phyloP scores from a whole-genome alignment of 2,888 invertebrate genomes.

The Eupithecia pulchellata region DNA sequence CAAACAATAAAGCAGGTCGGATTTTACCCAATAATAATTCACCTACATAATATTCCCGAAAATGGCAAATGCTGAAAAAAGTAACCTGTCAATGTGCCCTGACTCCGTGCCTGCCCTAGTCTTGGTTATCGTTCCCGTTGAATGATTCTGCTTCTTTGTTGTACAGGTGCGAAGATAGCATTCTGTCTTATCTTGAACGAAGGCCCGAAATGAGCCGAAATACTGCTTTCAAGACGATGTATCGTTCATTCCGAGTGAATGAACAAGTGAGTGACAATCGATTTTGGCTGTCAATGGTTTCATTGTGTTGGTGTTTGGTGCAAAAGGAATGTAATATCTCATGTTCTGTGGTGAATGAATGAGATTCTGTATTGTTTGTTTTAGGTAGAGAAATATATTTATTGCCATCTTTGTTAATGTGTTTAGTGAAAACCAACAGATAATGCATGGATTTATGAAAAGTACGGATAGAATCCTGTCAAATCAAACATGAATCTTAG shows the following conservation, averaged over 20 bases:
- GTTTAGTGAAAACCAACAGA: not conserved
- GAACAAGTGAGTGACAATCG: slow-evolving; percentile 23
- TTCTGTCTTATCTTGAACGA: slow-evolving; percentile 26
- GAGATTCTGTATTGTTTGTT: not conserved
- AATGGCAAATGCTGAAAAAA: not conserved
- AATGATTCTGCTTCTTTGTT: slow-evolving; percentile 29
- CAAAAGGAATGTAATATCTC: not conserved
- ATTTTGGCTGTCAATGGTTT: slow-evolving; percentile 21
- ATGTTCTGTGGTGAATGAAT: slow-evolving; percentile 7
- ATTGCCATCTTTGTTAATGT: not conserved
- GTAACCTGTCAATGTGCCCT: not conserved
- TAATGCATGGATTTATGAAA: too few relatives aligned
- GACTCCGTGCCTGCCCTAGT: slow-evolving; percentile 15
- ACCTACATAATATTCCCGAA: not conserved
- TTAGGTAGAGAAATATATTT: not conserved
- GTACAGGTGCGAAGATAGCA: slow-evolving; percentile 31
- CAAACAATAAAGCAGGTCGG: too few relatives aligned
- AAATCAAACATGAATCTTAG: too few relatives aligned
- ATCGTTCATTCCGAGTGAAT: slow-evolving; percentile 29
- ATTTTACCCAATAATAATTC: too few relatives aligned
- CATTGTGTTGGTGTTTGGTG: slow-evolving; percentile 10
- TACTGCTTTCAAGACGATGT: slow-evolving; percentile 23
- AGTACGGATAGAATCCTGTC: too few relatives aligned
- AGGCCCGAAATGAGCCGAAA: slow-evolving; percentile 20
- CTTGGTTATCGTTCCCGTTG: slow-evolving; percentile 31